Evolutionary conservation across 2,113 vertebrate genomes (phyloP), one percentile per base, ranked within the genome.

Genomic region (Dasyornis broadbenti): DNA sequence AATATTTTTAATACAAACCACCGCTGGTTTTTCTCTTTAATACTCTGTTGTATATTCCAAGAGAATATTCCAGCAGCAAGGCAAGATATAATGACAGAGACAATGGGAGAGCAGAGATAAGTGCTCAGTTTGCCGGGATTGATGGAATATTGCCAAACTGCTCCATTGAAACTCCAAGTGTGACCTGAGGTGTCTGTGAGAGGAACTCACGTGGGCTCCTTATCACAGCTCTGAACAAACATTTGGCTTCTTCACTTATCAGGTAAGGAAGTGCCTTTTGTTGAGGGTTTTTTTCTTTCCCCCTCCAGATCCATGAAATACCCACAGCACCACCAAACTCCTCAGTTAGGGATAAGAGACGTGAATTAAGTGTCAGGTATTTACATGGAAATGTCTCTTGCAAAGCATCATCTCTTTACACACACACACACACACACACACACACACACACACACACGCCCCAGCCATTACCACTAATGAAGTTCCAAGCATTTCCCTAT

Each of bases 221-320:
- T 57, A 68, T 72, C 80, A 3, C 79, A n/a, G 37, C 80, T 84
- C 89, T 19, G 12, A 89, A 81, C 5, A 85, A 95, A 92, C 37
- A 77, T 76, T 76, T 89, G 56, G 8, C 13, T 92, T 53, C 56
- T 64, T 26, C 53, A 9, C 13, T 49, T 56, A 68, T 6, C 77
- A 13, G 49, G 13, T 7, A 50, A 30, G 42, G 47, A 70, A 61
- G 33, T 21, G 26, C 16, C 15, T 86, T 83, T 44, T 33, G 15
- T 20, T 4, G 33, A 83, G 17, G 16, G 10, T 16, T 50, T 13
- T 8, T 1, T 0, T 1, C 2, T 1, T 0, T 1, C 2, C 5
- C 18, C 11, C 44, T 8, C 16, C 12, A 35, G 42, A 37, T 8
- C 30, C 1, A 5, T 26, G 14, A 57, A 94, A 86, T 57, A 75